phyloP scores from a whole-genome alignment of 2,797 vertebrate species.

The Aplochiton taeniatus region DNA sequence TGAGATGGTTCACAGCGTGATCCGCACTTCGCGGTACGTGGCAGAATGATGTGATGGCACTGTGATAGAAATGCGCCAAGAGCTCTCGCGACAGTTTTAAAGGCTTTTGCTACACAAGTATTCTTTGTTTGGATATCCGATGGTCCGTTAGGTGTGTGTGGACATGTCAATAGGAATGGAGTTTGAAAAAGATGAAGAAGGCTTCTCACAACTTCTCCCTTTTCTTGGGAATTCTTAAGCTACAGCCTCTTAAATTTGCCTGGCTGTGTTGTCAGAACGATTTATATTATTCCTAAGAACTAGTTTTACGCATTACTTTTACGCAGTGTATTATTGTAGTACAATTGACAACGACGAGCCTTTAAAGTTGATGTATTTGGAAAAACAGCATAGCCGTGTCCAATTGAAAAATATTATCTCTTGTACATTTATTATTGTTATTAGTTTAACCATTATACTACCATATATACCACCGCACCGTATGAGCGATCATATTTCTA shows the following conservation, averaged over 20 bases:
- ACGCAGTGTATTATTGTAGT: slow-evolving; percentile 9
- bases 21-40: slow-evolving; percentile 17
- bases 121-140: slow-evolving; percentile 13
- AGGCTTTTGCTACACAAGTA: slow-evolving; percentile 11
- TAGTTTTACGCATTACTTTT: slow-evolving; percentile 45
- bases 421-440: too few relatives aligned
- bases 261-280: background rate
- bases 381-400: too few relatives aligned
- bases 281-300: background rate
- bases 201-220: background rate
- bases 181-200: slow-evolving; percentile 26
- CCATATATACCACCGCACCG: too few relatives aligned
- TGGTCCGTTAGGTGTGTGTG: slow-evolving; percentile 74
- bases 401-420: too few relatives aligned
- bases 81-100: slow-evolving; percentile 10
- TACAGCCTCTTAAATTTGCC: background rate
- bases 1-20: background rate
- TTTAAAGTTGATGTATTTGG: too few relatives aligned
- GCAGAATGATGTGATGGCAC: slow-evolving; percentile 9
- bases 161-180: slow-evolving; percentile 59
- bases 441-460: too few relatives aligned
- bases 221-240: slow-evolving; percentile 11
- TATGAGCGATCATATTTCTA: too few relatives aligned
- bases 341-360: too few relatives aligned
- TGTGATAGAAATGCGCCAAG: slow-evolving; percentile 9